Percentiles rank a stretch among this genome's conserved stretches.
Conservation (phyloP, 2,888 invertebrate species). For the Galerucella pusilla region DNA sequence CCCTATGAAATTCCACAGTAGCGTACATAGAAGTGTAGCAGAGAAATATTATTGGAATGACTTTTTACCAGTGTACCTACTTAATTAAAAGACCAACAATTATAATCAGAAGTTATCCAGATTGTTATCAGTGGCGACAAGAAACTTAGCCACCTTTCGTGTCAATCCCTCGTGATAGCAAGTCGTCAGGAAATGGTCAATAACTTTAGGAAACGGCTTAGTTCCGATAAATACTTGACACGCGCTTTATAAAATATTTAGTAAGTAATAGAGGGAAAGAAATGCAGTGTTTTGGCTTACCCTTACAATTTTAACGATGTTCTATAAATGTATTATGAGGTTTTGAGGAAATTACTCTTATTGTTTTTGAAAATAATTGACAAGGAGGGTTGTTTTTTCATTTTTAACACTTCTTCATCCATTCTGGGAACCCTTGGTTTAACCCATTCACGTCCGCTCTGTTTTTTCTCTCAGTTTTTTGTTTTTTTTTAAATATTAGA, state of each 20-base stretch:
- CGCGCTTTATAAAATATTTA: conserved; percentile 50
- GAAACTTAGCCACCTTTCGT: conserved; percentile 21
- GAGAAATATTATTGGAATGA: background rate
- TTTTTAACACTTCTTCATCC: background rate
- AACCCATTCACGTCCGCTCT: too few species aligned
- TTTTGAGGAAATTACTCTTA: conserved; percentile 14
- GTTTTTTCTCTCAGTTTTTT: too few species aligned
- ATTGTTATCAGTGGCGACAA: background rate
- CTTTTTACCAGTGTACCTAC: conserved; percentile 5
- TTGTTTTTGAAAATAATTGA: conserved; percentile 8
- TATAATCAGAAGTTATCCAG: background rate
- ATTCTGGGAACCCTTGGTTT: too few species aligned
- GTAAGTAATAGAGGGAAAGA: conserved; percentile 42
- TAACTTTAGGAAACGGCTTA: conserved; percentile 50
- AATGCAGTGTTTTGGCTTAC: conserved; percentile 45
- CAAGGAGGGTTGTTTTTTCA: conserved; percentile 13
- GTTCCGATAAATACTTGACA: conserved; percentile 48
- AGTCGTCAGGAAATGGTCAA: conserved; percentile 47
- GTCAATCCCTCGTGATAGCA: conserved; percentile 37
- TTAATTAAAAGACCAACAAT: background rate
- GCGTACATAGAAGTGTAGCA: background rate
- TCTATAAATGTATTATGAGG: conserved; percentile 12
- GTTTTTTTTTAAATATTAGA: too few species aligned
- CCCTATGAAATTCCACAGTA: conserved; percentile 36
- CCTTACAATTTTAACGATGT: conserved; percentile 33